Base-by-base conservation (phyloP, 1,140 invertebrate species). In the Zeugodacus cucurbitae region DNA sequence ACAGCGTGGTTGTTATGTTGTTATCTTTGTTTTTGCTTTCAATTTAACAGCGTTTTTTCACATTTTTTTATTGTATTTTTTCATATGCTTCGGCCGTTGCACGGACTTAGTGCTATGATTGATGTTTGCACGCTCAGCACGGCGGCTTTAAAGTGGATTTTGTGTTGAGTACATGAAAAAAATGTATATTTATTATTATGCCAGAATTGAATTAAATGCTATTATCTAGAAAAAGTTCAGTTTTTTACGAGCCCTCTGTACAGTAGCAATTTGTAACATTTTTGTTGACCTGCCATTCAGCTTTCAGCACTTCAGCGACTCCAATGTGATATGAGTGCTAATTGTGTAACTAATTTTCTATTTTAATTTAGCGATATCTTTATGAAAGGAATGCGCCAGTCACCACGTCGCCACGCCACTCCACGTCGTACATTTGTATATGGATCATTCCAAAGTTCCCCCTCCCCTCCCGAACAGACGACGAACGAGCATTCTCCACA, bases 21-120 rank as follows among this genome's bases (percentile, higher is more conserved):
- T 87, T 87, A 26, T 44, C 41, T 10, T 82, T 82, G 74, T 58
- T 88, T 57, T 88, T 82, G 54, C 62, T 85, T 88, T 88, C 37
- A 87, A 44, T n/a, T 87, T 37, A 26, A 48, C 41, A 54, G 26
- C 22, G 34, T 54, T 82, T 82, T 82, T 78, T 41, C n/a, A 17
- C 32, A 29, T 70, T 70, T 70, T 37, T 34, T 74, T 44, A 2
- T 32, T 2, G 20, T 70, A 11, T 70, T 41, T 41, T 22, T n/a
- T n/a, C 3, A 1, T 20, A 4, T 48, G 26, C 48, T 82, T 48
- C 34, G 62, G 62, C 7, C 70, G 70, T 41, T 41, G 70, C 37
- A 26, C 48, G 74, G 74, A 74, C 41, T 74, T 74, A n/a, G 70
- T 34, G 67, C 10, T 10, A 26, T 82, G 74, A 48, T 82, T 82